Evolutionary conservation across 2,797 vertebrate genomes (phyloP).

Genomic region (Chelon auratus): DNA sequence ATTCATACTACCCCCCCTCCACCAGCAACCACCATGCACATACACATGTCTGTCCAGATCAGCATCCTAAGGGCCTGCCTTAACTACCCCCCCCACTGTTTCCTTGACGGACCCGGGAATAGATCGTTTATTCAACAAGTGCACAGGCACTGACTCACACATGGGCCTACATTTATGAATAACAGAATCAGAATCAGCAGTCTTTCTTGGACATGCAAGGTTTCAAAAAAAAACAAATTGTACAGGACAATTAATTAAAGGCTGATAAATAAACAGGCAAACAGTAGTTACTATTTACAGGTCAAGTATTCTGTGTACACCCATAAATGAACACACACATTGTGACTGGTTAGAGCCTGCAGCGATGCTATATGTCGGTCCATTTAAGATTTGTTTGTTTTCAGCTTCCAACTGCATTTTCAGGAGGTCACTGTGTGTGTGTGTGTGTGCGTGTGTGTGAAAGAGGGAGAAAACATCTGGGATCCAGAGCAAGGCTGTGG

Average conservation of each 20-base stretch:
- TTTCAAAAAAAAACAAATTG: slow-evolving; percentile 4
- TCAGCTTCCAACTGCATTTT: slow-evolving; percentile 46
- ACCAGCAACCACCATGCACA: slow-evolving; percentile 54
- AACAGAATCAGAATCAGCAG: neutral
- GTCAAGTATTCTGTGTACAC: slow-evolving; percentile 23
- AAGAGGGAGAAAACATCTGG: slow-evolving; percentile 73
- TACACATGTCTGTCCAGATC: slow-evolving; percentile 85
- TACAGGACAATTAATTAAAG: slow-evolving; percentile 16
- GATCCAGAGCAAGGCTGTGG: slow-evolving; percentile 72
- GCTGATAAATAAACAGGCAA: neutral
- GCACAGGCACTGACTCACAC: slow-evolving; percentile 56
- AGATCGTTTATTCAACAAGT: slow-evolving; percentile 90
- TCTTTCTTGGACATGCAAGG: neutral
- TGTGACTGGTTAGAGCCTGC: slow-evolving; percentile 87
- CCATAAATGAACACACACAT: slow-evolving; percentile 75
- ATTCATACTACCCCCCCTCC: slow-evolving; percentile 86
- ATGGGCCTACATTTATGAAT: slow-evolving; percentile 7
- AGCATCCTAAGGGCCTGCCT: slow-evolving; percentile 90
- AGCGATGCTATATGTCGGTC: slow-evolving; percentile 71
- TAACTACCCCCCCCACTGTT: slow-evolving; percentile 51
- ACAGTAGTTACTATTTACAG: slow-evolving; percentile 2
- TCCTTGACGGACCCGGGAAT: slow-evolving; percentile 74
- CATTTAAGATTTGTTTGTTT: slow-evolving; percentile 79
- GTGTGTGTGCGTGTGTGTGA: slow-evolving; percentile 26
- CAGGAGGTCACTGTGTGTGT: slow-evolving; percentile 27